Base-by-base conservation (phyloP, 2,113 vertebrate genomes). In the Sardina pilchardus region DNA sequence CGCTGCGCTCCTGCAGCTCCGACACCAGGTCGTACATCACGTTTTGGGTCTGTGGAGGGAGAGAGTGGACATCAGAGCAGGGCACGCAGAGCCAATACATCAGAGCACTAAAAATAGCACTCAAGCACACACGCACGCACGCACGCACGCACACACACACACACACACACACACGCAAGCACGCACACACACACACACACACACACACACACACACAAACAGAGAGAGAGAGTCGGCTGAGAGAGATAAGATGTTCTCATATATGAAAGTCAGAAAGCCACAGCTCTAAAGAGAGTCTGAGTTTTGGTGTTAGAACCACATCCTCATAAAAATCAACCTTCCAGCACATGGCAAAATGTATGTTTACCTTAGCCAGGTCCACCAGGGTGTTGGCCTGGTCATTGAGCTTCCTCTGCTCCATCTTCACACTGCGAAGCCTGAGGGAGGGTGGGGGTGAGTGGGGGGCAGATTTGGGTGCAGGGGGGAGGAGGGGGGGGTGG, bases 11-110 rank as follows among this genome's bases (percentile, higher is more conserved):
- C 89, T 99, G 97, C 91, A 99, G 96, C 91, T 98, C 97, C 0
- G 97, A 97, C 89, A 98, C 96, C 93, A 98, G 94, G 93, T 98
- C 97, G 7, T 96, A 98, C 96, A 98, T 97, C 93, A 97, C 91
- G 90, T 96, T 97, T 96, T 99, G 97, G 8, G 97, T 97, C 97
- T 99, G 93, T 1, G 4, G 53, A 50, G 26, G 47, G 34, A 34
- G 7, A 50, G 42, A 80, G 0, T 14, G 4, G n/a, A 12, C 48
- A 53, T 26, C 12, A 48, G n/a, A 34, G 12, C 12, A 30, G 24
- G 45, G 21, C 4, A 59, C 53, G 24, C 53, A 59, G 45, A 47
- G 9, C 45, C 45, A 47, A 9, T 3, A 47, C 45, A 47, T 47
- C 9, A 7, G 0, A 8, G 9, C 19, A 59, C 50, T 53, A 53